Evolutionary conservation across 2,113 vertebrate species (phyloP).

Genomic region (Hippocampus comes): DNA sequence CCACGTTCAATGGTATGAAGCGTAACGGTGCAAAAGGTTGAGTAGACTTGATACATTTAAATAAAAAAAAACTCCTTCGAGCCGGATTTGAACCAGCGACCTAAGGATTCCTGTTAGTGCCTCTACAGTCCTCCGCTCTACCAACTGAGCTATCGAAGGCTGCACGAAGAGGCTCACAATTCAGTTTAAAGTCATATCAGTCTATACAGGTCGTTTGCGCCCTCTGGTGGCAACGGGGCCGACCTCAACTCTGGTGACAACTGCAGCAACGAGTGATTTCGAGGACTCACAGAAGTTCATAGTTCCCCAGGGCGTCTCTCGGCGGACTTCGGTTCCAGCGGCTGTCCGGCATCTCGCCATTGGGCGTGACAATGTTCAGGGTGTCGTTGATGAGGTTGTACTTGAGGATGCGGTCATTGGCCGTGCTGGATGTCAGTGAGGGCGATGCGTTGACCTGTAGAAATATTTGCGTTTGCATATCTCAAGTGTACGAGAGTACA

Average conservation of each 20-base stretch:
- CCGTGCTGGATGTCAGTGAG: conserved; percentile 95
- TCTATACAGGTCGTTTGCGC: neutral
- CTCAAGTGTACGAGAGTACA: conserved; percentile 6
- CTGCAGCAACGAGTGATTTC: neutral
- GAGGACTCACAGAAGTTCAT: conserved; percentile 89
- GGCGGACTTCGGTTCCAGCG: conserved; percentile 91
- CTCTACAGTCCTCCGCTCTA: conserved; percentile 57
- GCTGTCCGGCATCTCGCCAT: conserved; percentile 90
- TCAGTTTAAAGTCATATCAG: neutral
- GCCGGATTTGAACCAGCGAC: conserved; percentile 44
- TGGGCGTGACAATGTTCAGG: conserved; percentile 91
- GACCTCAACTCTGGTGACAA: neutral
- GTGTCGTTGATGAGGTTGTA: conserved; percentile 98
- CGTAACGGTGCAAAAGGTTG: too few relatives aligned
- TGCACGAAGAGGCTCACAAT: accelerated
- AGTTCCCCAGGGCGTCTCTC: conserved; percentile 88
- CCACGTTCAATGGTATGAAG: too few relatives aligned
- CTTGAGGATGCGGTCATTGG: conserved; percentile 95
- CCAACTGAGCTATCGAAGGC: conserved; percentile 73
- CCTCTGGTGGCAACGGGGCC: neutral
- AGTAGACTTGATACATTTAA: too few relatives aligned
- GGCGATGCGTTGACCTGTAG: conserved; percentile 93
- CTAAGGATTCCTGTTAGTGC: conserved; percentile 5
- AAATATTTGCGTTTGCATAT: neutral
- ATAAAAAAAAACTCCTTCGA: conserved; percentile 19